Conservation (phyloP, 2,113 vertebrate species). For the Morone saxatilis region DNA sequence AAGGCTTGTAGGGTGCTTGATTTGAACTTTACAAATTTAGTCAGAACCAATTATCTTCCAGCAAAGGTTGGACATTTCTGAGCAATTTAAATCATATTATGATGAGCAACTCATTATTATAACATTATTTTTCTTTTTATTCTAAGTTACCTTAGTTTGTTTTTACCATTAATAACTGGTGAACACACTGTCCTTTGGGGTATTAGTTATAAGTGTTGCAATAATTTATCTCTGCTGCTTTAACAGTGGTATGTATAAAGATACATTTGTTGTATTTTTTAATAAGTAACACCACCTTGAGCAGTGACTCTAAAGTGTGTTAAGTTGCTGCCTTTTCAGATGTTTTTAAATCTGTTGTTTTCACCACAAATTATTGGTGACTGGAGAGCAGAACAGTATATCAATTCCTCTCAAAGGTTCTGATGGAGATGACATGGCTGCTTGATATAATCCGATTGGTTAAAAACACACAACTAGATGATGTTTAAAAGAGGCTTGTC, state of each 20-base stretch:
- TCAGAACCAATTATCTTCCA: too few species aligned
- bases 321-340: background rate
- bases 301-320: background rate
- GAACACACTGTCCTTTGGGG: background rate
- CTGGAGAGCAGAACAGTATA: background rate
- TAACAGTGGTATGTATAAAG: background rate
- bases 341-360: background rate
- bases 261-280: background rate
- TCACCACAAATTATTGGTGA: background rate
- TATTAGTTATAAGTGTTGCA: background rate
- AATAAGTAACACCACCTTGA: background rate
- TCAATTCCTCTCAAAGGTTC: background rate
- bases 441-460: background rate
- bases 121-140: background rate
- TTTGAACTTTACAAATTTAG: background rate
- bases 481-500: constrained; percentile 48
- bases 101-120: background rate
- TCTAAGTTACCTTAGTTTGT: background rate
- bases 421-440: background rate
- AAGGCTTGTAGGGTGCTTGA: background rate
- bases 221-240: background rate
- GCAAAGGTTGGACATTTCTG: background rate
- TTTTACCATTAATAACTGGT: background rate
- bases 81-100: background rate
- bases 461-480: constrained; percentile 6